A percentile compares a stretch with the other conserved stretches of the same genome.
phyloP scores from a whole-genome alignment of 2,797 vertebrate genomes.

The Chromobotia macracanthus region DNA sequence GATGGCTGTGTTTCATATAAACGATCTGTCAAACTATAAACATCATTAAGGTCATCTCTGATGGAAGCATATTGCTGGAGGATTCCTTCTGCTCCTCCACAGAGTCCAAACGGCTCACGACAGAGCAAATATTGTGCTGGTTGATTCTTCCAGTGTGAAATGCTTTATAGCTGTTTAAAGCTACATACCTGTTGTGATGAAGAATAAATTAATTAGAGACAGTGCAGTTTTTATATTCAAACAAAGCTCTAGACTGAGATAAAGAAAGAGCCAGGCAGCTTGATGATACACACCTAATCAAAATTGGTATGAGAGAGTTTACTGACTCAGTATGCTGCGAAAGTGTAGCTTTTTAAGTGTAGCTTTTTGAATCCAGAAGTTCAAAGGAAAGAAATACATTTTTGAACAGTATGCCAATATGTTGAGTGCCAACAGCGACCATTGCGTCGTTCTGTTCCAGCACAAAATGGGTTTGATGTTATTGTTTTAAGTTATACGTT shows the following conservation, averaged over 20 bases:
- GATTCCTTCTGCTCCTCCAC: constrained; percentile 5
- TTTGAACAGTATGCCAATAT: constrained; percentile 2
- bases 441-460: constrained; percentile 29
- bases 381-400: constrained; percentile 36
- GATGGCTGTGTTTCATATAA: constrained; percentile 45
- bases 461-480: constrained; percentile 8
- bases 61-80: constrained; percentile 16
- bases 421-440: neutral
- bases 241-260: constrained; percentile 51
- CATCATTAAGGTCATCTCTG: constrained; percentile 50
- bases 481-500: neutral
- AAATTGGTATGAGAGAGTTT: constrained; percentile 54
- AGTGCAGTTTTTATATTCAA: constrained; percentile 44
- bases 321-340: constrained; percentile 29
- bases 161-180: no score
- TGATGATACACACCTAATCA: constrained; percentile 54
- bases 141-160: constrained; percentile 22
- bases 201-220: constrained; percentile 51
- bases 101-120: neutral
- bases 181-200: constrained; percentile 37
- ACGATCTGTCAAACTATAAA: constrained; percentile 46
- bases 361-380: constrained; percentile 41
- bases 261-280: constrained; percentile 46
- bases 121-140: constrained; percentile 27
- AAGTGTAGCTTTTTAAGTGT: constrained; percentile 34